Base-by-base conservation (phyloP, 2,113 vertebrate species). In the Periophthalmus modestus region DNA sequence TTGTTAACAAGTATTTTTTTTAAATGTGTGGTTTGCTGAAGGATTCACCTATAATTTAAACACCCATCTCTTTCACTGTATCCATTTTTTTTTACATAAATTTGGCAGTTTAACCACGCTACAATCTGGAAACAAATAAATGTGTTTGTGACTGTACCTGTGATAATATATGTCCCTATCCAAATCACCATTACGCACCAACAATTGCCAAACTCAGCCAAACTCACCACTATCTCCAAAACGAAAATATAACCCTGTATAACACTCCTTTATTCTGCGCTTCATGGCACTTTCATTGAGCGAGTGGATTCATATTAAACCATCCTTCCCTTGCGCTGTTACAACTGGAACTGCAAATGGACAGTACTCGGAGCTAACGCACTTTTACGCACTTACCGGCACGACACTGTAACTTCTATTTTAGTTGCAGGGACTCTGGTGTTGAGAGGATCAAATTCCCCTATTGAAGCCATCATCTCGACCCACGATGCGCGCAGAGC, bases 321-420 rank as follows among this genome's bases (percentile, higher is more conserved):
- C 11, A 24, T 24, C 24, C 15, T 62, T 34, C 7, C 7, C 59
- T 7, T 18, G 2, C 28, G 28, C 59, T 15, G 0, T 57, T 13
- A 10, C 34, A 19, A 65, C 62, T 18, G 7, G 16, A 65, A 34
- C 34, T 34, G 18, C 1, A 65, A 65, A 19, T 65, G 34, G 62
- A 65, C 19, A 36, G 18, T 2, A n/a, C 62, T 65, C 7, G 2
- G 18, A 43, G 19, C 19, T 6, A 67, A 28, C 21, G 21, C 46
- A 67, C 66, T 67, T 66, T 67, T 67, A 67, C 39, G 66, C 34
- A 43, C 95, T 94, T 93, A 98, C 96, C 96, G 92, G 93, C 96
- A 98, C 23, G 96, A 97, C 34, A 97, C 96, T 69, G 95, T 96
- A 89, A 98, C 94, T 93, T 98, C 96, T 91, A 97, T 96, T 88